These are phyloP conservation scores for Aethes cnicana DNA, from an alignment of 2,888 invertebrate species.

Conservation along the genomic window DNA sequence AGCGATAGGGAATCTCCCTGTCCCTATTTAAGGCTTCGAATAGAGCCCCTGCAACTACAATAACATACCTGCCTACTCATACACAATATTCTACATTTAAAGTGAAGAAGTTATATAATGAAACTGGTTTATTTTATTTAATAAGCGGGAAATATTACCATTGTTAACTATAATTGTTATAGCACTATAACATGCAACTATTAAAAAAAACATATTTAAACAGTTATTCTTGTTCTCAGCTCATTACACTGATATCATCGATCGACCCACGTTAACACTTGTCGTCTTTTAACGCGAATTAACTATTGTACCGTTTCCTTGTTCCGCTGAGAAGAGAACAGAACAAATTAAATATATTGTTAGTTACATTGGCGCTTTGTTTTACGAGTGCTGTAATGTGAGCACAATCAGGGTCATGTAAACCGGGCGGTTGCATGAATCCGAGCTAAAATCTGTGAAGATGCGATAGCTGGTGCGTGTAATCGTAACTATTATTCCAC, in stretches of 20 bases:
- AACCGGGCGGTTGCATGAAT: slow-evolving; percentile 38
- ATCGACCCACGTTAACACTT: slow-evolving; percentile 12
- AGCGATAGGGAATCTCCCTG: too few relatives aligned
- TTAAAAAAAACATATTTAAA: too few relatives aligned
- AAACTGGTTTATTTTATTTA: too few relatives aligned
- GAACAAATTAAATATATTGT: slow-evolving; percentile 35
- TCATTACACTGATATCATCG: background rate
- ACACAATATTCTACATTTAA: too few relatives aligned
- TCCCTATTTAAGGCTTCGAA: too few relatives aligned
- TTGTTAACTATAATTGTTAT: too few relatives aligned
- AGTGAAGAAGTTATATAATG: too few relatives aligned
- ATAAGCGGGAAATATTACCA: too few relatives aligned
- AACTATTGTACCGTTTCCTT: slow-evolving; percentile 36
- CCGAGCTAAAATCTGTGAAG: slow-evolving; percentile 45
- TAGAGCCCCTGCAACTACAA: too few relatives aligned
- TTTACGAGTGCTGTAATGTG: slow-evolving; percentile 38
- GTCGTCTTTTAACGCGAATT: slow-evolving; percentile 31
- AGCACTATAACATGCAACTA: too few relatives aligned
- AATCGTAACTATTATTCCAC: slow-evolving; percentile 60
- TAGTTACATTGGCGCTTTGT: slow-evolving; percentile 34
- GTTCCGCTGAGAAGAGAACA: slow-evolving; percentile 42
- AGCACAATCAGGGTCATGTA: slow-evolving; percentile 48
- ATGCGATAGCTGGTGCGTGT: slow-evolving; percentile 47
- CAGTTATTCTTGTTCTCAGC: too few relatives aligned
- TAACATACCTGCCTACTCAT: too few relatives aligned